Evolutionary conservation across 2,797 vertebrate species (phyloP).

Genomic region (Tangara arthus): DNA sequence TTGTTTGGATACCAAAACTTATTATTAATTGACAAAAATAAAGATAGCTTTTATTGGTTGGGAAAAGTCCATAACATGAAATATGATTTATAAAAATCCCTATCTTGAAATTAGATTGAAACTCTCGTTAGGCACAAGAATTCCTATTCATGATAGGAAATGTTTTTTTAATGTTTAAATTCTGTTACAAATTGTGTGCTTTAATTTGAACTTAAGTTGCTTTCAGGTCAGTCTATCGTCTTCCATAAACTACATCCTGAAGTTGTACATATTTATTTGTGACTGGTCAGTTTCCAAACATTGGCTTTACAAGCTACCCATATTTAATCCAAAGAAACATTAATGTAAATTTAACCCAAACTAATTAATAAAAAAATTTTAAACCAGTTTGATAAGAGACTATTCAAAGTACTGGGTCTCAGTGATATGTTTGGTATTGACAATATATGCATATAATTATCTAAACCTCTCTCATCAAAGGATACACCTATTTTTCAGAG

Average conservation of each 20-base stretch:
- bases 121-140: not conserved
- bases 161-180: not conserved
- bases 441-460: not conserved
- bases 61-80: not conserved
- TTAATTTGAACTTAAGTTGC: not conserved
- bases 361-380: not conserved
- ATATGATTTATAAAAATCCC: not conserved
- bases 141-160: not conserved
- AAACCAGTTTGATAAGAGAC: not conserved
- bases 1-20: not conserved
- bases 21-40: not conserved
- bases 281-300: not conserved
- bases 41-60: rapidly evolving
- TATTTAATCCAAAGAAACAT: not conserved
- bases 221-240: not conserved
- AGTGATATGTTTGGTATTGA: not conserved
- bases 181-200: not conserved
- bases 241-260: not conserved
- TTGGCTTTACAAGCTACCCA: not conserved
- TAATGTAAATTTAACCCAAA: not conserved
- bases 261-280: not conserved
- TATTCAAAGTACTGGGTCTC: not conserved
- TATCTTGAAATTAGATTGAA: not conserved
- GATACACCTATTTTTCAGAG: not conserved
- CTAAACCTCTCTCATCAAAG: not conserved